Base-by-base conservation (phyloP, 23 tunicate species). In the Trididemnum clinides region DNA sequence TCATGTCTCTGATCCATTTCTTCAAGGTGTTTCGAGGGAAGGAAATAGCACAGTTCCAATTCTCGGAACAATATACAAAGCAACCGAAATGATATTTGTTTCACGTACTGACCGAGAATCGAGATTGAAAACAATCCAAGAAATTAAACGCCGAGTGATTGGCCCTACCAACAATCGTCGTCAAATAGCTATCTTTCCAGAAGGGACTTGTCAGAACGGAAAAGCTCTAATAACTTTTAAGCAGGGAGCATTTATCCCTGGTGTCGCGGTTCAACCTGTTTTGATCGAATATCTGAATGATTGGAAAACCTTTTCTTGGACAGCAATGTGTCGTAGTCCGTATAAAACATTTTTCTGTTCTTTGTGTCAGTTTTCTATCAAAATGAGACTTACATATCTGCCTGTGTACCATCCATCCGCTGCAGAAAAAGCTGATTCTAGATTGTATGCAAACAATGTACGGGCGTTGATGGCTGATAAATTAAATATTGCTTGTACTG, bases 131-230 rank as follows among this genome's bases (percentile, higher is more conserved):
- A 77, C 88, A 29, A 71, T 92, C 26, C 28, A 83, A 36, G 73
- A 82, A 22, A 87, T 92, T 7, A 29, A 31, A 35, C 81, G 57
- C 35, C 70, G 97, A 33, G 90, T 85, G 26, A 65, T 33, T 62
- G 6, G 37, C 15, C 23, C 31, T 28, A 57, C 87, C 28, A 50
- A 32, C 2, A 10, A 37, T 0, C 88, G 97, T 91, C 97, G 92
- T 0, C 97, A 92, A 69, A 65, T 92, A 0, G 28, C 69, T 5
- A 44, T 91, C 0, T 91, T 91, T 66, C 96, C 90, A 58, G 96
- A 91, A 81, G 96, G 96, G 0, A 91, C 96, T 18, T 86, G 96
- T 50, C 86, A 90, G 3, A 91, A 91, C 49, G 34, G 87, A 49
- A 63, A 82, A 34, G 66, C 80, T 10, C 80, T 91, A 20, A 91